A percentile compares a stretch with the other conserved stretches of the same genome.
Evolutionary conservation across 2,113 vertebrate species (phyloP).

Genomic region (Cololabis saira): DNA sequence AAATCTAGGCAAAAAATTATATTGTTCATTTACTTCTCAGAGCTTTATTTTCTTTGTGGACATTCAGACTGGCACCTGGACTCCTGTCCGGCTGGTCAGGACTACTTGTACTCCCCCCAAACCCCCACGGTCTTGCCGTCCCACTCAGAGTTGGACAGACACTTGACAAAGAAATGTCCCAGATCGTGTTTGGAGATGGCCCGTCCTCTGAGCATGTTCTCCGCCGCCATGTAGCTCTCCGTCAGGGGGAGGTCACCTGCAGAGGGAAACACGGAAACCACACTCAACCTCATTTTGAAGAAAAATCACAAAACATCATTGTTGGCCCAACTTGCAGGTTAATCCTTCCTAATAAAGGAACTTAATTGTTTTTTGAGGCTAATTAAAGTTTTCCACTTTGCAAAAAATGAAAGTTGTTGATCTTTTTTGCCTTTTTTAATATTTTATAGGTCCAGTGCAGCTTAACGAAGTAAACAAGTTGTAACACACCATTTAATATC

Average conservation of each 20-base stretch:
- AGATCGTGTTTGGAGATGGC: conserved; percentile 92
- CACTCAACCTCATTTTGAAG: too few relatives aligned
- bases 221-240: conserved; percentile 76
- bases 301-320: too few relatives aligned
- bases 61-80: neutral
- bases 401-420: too few relatives aligned
- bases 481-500: too few relatives aligned
- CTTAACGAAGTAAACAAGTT: too few relatives aligned
- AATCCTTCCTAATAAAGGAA: too few relatives aligned
- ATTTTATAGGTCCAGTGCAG: too few relatives aligned
- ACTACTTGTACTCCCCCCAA: conserved; percentile 82
- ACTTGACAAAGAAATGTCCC: conserved; percentile 89
- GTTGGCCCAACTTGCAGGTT: too few relatives aligned
- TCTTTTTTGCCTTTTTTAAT: too few relatives aligned
- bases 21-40: neutral
- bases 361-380: too few relatives aligned
- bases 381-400: too few relatives aligned
- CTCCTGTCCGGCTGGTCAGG: too few relatives aligned
- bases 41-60: neutral
- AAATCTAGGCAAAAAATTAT: neutral
- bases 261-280: neutral
- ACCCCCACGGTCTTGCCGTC: conserved; percentile 84
- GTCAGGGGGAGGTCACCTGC: conserved; percentile 88
- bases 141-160: conserved; percentile 85
- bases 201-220: conserved; percentile 79